A percentile compares a stretch with the other conserved stretches of the same genome.
phyloP scores from a whole-genome alignment of 2,888 invertebrate genomes.

The Eupithecia pulchellata region DNA sequence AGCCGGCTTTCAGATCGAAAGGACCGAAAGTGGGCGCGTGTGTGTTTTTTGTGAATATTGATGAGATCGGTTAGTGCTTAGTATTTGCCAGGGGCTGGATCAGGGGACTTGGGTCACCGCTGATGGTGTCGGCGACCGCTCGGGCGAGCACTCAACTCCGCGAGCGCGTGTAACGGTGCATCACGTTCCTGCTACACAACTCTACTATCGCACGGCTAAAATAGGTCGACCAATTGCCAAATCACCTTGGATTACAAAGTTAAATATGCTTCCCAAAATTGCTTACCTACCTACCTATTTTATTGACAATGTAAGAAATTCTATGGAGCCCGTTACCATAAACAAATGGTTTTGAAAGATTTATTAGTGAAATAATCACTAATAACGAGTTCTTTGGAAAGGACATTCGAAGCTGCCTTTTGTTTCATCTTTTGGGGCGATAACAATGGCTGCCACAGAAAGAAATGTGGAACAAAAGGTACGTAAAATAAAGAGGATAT shows the following conservation, averaged over 20 bases:
- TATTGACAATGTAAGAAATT: slow-evolving; percentile 16
- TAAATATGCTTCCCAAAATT: slow-evolving; percentile 6
- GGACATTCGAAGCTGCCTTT: slow-evolving; percentile 34
- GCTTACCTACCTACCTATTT: slow-evolving; percentile 3
- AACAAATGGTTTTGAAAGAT: slow-evolving; percentile 42
- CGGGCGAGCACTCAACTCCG: slow-evolving; percentile 79
- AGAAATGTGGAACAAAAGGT: slow-evolving; percentile 40
- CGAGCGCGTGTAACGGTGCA: slow-evolving; percentile 79
- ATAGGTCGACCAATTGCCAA: slow-evolving; percentile 28
- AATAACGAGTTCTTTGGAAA: slow-evolving; percentile 52
- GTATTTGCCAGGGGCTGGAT: slow-evolving; percentile 43
- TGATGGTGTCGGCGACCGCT: slow-evolving; percentile 80
- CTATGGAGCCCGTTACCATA: slow-evolving; percentile 17
- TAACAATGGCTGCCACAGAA: slow-evolving; percentile 40
- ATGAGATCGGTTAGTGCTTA: slow-evolving; percentile 26
- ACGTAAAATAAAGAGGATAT: slow-evolving; percentile 36
- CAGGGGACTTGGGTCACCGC: slow-evolving; percentile 58
- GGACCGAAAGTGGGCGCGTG: slow-evolving; percentile 28
- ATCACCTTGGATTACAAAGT: slow-evolving; percentile 14
- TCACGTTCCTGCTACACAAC: slow-evolving; percentile 62
- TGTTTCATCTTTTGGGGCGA: slow-evolving; percentile 32
- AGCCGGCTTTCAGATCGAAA: slow-evolving; percentile 24
- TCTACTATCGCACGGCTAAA: slow-evolving; percentile 53
- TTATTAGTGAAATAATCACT: slow-evolving; percentile 55
- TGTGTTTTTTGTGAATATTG: slow-evolving; percentile 19